Percentiles rank a stretch among this genome's conserved stretches.
Evolutionary conservation across 2,888 invertebrate genomes (phyloP).

Genomic region (Metacarcinus magister): DNA sequence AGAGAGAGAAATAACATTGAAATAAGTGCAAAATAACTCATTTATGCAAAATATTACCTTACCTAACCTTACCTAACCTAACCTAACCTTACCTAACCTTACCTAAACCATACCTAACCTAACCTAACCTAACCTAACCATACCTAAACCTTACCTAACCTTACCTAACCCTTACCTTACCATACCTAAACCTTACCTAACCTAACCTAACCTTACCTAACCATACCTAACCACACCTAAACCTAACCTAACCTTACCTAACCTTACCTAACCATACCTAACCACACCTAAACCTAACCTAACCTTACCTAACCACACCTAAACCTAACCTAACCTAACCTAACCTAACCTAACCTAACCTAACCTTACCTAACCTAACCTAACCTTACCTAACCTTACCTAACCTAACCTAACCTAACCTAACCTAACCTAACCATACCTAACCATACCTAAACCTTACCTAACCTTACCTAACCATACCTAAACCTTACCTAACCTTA

Average conservation of each 20-base stretch:
- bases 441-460: background rate
- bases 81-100: background rate
- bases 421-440: conserved; percentile 44
- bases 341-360: background rate
- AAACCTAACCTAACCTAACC: background rate
- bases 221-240: background rate
- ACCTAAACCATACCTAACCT: background rate
- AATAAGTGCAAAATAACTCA: too few species aligned
- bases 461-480: background rate
- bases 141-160: background rate
- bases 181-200: background rate
- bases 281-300: conserved; percentile 2
- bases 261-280: background rate
- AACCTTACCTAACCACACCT: background rate
- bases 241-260: background rate
- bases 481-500: background rate
- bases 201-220: background rate
- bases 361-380: background rate
- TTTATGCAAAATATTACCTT: background rate
- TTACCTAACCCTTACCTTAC: too few species aligned
- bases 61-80: background rate
- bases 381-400: background rate
- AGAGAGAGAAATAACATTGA: too few species aligned
- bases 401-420: conserved; percentile 53
- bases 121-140: background rate